A percentile compares a stretch with the other conserved stretches of the same genome.
These are phyloP conservation scores for Seira sanloemensis DNA, from an alignment of 2,888 invertebrate genomes.

Conservation along the genomic window DNA sequence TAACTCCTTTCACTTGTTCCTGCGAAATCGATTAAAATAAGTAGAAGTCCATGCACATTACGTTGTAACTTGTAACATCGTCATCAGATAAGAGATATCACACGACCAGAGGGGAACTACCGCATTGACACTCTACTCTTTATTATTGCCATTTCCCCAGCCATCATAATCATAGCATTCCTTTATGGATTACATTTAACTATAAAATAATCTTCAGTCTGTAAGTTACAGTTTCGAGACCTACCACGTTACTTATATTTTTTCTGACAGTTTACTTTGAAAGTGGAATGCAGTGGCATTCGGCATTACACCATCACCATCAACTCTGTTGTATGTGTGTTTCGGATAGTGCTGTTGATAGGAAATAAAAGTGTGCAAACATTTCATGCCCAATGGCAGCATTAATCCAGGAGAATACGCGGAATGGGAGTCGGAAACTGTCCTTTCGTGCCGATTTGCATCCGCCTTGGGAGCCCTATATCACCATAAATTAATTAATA, in stretches of 20 bases:
- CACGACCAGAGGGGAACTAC: neutral
- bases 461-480: constrained; percentile 64
- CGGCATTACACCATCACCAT: neutral
- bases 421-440: constrained; percentile 63
- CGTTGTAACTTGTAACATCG: neutral
- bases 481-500: constrained; percentile 67
- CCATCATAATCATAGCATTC: constrained; percentile 1
- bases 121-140: constrained; percentile 1
- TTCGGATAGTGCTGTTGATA: constrained; percentile 48
- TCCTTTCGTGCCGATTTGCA: constrained; percentile 66
- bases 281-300: neutral
- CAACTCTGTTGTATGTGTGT: no score
- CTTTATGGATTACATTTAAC: neutral
- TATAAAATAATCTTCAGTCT: neutral
- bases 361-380: constrained; percentile 63
- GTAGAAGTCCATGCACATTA: constrained; percentile 18
- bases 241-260: neutral
- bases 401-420: constrained; percentile 63
- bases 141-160: neutral
- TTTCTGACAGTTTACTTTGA: neutral
- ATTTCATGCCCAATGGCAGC: constrained; percentile 65
- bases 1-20: constrained; percentile 34
- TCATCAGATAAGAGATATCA: constrained; percentile 37
- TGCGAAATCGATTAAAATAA: constrained; percentile 47
- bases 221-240: neutral